Percentiles rank a stretch among this genome's conserved stretches.
Evolutionary conservation across 2,888 invertebrate species (phyloP).

Genomic region (Aphidoletes aphidimyza): DNA sequence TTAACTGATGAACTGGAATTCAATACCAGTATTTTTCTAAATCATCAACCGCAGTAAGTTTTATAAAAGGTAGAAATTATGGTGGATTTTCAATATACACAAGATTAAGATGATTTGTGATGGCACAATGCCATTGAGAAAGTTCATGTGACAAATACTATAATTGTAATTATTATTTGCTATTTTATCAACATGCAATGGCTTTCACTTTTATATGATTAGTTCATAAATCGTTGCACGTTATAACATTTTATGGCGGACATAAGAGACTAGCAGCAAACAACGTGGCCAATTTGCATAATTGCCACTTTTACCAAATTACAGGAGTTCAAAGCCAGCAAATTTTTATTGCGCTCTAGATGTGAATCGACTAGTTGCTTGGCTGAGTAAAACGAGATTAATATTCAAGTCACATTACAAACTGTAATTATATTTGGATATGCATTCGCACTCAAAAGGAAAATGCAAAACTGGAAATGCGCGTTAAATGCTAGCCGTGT

Average conservation of each 20-base stretch:
- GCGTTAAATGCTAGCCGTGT: too few relatives aligned
- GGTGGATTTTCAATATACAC: neutral
- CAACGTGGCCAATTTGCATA: constrained; percentile 17
- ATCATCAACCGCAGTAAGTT: neutral
- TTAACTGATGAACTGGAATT: neutral
- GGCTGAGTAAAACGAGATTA: constrained; percentile 7
- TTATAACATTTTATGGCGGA: neutral
- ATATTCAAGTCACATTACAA: neutral
- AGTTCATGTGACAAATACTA: constrained; percentile 41
- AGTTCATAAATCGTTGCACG: neutral
- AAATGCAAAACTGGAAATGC: neutral
- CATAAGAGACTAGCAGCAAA: neutral
- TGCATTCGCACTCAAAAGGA: neutral
- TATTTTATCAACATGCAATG: neutral
- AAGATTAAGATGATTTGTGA: neutral
- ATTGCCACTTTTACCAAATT: constrained; percentile 17
- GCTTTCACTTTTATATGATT: constrained; percentile 27
- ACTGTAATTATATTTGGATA: neutral
- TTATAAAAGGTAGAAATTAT: neutral
- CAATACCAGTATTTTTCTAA: neutral
- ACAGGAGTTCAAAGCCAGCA: neutral
- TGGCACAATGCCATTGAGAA: too few relatives aligned
- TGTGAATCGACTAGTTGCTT: neutral
- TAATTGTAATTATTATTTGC: neutral
- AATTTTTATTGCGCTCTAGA: too few relatives aligned